Evolutionary conservation across 2,797 vertebrate species (phyloP), one percentile per base, ranked within the genome.

Genomic region (Lateolabrax maculatus): DNA sequence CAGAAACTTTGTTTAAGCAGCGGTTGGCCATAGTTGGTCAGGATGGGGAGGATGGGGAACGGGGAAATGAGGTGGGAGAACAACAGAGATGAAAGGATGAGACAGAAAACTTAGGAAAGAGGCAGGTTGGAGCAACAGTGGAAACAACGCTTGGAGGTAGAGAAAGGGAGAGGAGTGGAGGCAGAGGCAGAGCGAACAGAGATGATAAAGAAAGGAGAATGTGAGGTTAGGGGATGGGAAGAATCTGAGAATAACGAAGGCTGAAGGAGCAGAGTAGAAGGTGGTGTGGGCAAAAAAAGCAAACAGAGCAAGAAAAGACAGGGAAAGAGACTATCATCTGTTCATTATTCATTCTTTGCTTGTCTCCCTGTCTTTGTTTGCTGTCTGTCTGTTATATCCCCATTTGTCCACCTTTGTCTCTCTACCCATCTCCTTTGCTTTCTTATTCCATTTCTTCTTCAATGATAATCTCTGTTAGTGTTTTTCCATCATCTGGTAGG

Each of bases 41-140:
- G 43, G 52, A 31, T 44, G 43, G 25, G 43, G 49, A 31, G 52
- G 64, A 71, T 16, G 49, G 55, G 31, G 77, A 60, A 34, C 9
- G 72, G 49, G 55, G 31, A 75, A 60, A 34, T 11, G 72, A 75
- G 73, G 78, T 62, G 67, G 78, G 79, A 79, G 80, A 84, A 76
- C 62, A 88, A 89, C 81, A 89, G 79, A 85, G 83, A 88, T 88
- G 86, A 92, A 87, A 76, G 84, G 84, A 88, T 79, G 80, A 92
- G 89, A 86, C 78, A 87, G 84, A 87, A 85, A 80, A 86, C 61
- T 39, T 36, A 19, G 70, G 43, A 70, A 75, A 37, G 66, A 87
- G 66, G 79, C 71, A 74, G 73, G 56, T 71, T 34, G 63, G 64
- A 67, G 65, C 75, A 63, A 69, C 57, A 23, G 71, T 53, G 72